Percentiles rank a stretch among this genome's conserved stretches.
These are phyloP conservation scores for Pithys albifrons DNA, from an alignment of 2,113 vertebrate species.

Conservation along the genomic window DNA sequence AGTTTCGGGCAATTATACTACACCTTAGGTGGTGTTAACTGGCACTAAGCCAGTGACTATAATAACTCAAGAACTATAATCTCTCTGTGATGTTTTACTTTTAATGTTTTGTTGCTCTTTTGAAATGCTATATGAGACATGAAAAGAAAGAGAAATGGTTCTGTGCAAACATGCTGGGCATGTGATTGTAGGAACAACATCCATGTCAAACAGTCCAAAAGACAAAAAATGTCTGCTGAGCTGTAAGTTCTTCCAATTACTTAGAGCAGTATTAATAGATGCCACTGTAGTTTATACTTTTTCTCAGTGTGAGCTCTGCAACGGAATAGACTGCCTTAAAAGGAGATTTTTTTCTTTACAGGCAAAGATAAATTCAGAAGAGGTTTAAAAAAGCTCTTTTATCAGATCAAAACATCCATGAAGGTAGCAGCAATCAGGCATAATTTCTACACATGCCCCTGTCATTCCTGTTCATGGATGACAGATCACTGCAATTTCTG, in stretches of 20 bases:
- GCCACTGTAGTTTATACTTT: neutral
- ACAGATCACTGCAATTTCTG: neutral
- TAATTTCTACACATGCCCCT: neutral
- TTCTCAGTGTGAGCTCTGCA: neutral
- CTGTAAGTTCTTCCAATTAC: neutral
- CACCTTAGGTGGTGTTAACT: constrained; percentile 27
- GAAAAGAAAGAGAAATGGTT: neutral
- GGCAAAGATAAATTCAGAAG: neutral
- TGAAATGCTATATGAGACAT: neutral
- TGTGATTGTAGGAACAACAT: neutral
- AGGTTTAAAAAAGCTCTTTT: neutral
- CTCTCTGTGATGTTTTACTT: neutral
- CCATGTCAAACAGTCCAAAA: neutral
- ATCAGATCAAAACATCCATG: neutral
- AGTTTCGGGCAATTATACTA: constrained; percentile 9
- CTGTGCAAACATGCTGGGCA: neutral
- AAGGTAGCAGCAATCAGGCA: neutral
- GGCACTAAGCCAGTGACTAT: neutral
- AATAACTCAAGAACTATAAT: neutral
- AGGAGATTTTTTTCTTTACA: neutral
- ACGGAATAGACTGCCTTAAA: neutral
- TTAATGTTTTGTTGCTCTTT: neutral
- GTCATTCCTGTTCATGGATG: neutral
- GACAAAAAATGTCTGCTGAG: neutral
- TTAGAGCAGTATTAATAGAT: neutral